A percentile compares a stretch with the other conserved stretches of the same genome.
These are phyloP conservation scores for Sinohyriopsis cumingii DNA, from an alignment of 2,888 invertebrate genomes.

Conservation along the genomic window DNA sequence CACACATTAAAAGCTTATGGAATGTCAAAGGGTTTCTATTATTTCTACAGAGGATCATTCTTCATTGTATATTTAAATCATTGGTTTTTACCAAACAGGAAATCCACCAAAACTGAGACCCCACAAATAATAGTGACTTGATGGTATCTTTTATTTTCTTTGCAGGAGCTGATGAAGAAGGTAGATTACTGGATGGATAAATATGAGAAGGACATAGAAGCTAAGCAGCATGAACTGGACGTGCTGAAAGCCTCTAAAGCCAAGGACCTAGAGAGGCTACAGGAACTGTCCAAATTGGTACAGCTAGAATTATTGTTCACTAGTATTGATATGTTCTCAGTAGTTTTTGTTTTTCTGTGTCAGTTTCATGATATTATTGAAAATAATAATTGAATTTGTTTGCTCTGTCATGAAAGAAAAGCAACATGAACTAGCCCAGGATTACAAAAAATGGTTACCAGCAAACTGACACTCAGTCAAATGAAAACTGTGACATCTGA, in stretches of 20 bases:
- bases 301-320: slow-evolving; percentile 1
- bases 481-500: no score
- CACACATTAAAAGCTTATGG: no score
- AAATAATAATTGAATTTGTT: neutral
- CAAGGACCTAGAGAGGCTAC: slow-evolving; percentile 69
- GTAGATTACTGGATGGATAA: slow-evolving; percentile 71
- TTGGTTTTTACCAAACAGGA: no score
- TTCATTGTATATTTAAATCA: no score
- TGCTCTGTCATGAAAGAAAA: neutral
- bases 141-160: neutral
- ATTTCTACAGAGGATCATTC: no score
- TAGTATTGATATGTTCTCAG: neutral
- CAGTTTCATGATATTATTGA: neutral
- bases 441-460: no score
- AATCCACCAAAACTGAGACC: no score
- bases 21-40: no score
- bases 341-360: slow-evolving; percentile 1
- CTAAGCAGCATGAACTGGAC: slow-evolving; percentile 70
- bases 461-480: no score
- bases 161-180: slow-evolving; percentile 65
- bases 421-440: neutral
- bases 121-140: no score
- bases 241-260: slow-evolving; percentile 70
- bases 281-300: slow-evolving; percentile 70
- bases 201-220: slow-evolving; percentile 70